Evolutionary conservation across 92 coral and sea anemone species (phyloP).

Genomic region (Epizoanthus stellaris): DNA sequence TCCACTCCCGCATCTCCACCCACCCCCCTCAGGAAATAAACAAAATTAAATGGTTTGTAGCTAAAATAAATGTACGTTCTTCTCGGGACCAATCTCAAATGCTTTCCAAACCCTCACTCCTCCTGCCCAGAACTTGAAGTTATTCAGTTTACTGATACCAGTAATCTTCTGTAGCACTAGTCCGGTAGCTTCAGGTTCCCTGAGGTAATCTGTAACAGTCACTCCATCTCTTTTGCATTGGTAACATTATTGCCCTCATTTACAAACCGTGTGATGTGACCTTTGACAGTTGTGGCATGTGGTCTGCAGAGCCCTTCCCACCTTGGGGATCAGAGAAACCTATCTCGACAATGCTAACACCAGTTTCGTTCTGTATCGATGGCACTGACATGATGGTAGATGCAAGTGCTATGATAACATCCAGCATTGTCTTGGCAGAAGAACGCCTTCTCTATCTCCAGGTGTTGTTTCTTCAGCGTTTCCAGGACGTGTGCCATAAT

Average conservation of each 20-base stretch:
- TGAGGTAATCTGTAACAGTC: conserved; percentile 1
- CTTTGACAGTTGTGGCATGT: conserved; percentile 69
- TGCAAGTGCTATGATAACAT: conserved; percentile 52
- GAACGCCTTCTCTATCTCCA: conserved; percentile 48
- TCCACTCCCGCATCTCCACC: neutral
- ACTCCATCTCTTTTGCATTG: conserved; percentile 30
- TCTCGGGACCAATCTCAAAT: conserved; percentile 1
- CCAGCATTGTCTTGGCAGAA: conserved; percentile 75
- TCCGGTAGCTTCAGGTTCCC: conserved; percentile 32
- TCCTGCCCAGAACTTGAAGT: conserved; percentile 28
- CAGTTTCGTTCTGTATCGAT: conserved; percentile 47
- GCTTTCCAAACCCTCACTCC: conserved; percentile 41
- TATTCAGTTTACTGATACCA: conserved; percentile 37
- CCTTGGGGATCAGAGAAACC: conserved; percentile 67
- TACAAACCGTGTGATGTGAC: conserved; percentile 46
- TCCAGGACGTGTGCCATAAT: conserved; percentile 64
- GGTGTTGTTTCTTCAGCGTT: conserved; percentile 59
- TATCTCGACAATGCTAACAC: conserved; percentile 44
- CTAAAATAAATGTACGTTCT: neutral
- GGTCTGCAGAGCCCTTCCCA: conserved; percentile 71
- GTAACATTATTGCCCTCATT: conserved; percentile 54
- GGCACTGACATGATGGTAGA: conserved; percentile 58
- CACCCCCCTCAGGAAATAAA: conserved; percentile 1
- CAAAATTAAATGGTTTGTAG: neutral
- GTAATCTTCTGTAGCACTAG: conserved; percentile 27